Conservation (phyloP, 64 coral and sea anemone species). For the Actinia equina region DNA sequence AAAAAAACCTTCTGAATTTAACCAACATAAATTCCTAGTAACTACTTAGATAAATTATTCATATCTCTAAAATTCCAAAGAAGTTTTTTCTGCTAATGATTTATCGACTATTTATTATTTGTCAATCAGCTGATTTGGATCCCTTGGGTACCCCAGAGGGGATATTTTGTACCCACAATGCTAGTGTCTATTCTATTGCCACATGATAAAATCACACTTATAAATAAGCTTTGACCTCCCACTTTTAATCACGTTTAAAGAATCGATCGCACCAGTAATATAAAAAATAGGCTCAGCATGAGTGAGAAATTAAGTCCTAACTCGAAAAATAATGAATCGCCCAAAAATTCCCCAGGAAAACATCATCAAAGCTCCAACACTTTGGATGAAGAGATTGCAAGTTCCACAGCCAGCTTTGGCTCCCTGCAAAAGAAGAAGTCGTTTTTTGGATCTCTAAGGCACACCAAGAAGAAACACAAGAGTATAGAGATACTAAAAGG, state of each 20-base stretch:
- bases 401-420: neutral
- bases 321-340: neutral
- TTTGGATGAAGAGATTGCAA: neutral
- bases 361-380: neutral
- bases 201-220: conserved; percentile 12
- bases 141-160: neutral
- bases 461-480: conserved; percentile 16
- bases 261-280: neutral
- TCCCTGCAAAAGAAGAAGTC: neutral
- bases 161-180: neutral
- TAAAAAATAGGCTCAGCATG: conserved; percentile 1
- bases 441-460: conserved; percentile 21
- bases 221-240: neutral
- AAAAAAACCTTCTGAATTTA: neutral
- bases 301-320: neutral
- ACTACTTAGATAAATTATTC: neutral
- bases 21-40: neutral
- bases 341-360: conserved; percentile 1
- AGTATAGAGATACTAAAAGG: conserved; percentile 15
- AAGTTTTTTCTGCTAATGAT: neutral
- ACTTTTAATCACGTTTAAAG: neutral
- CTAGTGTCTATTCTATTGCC: neutral
- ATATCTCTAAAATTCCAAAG: neutral
- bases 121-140: neutral
- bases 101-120: neutral